These are phyloP conservation scores for Mesocentrotus franciscanus DNA, from an alignment of 53 echinoderm and acorn worm genomes.

Conservation along the genomic window DNA sequence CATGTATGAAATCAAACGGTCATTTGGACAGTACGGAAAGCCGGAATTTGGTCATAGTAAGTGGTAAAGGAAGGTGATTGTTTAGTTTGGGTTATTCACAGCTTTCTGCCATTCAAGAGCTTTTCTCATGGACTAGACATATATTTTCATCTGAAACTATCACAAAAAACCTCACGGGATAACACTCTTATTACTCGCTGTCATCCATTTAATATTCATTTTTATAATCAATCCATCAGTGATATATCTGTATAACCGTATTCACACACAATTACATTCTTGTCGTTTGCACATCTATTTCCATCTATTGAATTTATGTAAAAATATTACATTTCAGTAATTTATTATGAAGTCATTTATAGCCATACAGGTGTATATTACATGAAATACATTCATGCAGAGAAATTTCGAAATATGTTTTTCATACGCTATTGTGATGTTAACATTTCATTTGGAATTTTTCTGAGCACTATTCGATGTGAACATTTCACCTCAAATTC, in stretches of 20 bases:
- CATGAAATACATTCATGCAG: background rate
- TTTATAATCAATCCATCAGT: background rate
- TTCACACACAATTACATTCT: background rate
- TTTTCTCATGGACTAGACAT: no score
- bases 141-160: background rate
- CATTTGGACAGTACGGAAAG: no score
- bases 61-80: no score
- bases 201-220: background rate
- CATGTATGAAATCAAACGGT: no score
- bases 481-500: background rate
- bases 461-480: background rate
- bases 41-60: no score
- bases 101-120: no score
- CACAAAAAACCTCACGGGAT: background rate
- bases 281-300: background rate
- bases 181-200: background rate
- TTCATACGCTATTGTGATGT: background rate
- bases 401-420: no score
- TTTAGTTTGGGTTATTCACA: no score
- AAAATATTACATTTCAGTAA: background rate
- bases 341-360: background rate
- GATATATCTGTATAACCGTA: background rate
- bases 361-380: background rate
- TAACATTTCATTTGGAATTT: no score
- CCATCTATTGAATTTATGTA: background rate